Conservation (phyloP, 2,888 invertebrate species). For the Drosophila rellima region DNA sequence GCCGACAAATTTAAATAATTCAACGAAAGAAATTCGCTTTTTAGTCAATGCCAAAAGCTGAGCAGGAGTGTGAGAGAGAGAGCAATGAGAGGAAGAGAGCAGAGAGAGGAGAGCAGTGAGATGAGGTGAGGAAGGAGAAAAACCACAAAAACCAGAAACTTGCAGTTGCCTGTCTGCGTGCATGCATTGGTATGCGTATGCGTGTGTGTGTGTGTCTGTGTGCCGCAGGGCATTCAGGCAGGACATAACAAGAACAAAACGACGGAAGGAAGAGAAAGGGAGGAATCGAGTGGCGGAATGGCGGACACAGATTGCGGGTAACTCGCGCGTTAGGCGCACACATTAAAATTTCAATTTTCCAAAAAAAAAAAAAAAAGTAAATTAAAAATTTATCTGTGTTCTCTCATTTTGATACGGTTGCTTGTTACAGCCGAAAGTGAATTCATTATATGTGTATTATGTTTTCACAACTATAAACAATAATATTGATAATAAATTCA, state of each 20-base stretch:
- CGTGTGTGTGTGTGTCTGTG: constrained; percentile 1
- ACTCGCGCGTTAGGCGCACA: constrained; percentile 54
- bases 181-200: constrained; percentile 6
- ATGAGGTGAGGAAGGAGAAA: constrained; percentile 20
- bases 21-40: constrained; percentile 64
- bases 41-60: constrained; percentile 48
- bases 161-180: constrained; percentile 43
- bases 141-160: constrained; percentile 70
- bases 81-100: constrained; percentile 3
- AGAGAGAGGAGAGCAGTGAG: background rate
- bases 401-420: background rate
- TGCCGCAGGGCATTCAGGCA: constrained; percentile 32
- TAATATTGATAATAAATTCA: background rate
- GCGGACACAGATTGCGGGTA: constrained; percentile 34
- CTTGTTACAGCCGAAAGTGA: background rate
- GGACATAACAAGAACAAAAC: constrained; percentile 32
- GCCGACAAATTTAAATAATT: constrained; percentile 69
- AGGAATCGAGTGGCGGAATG: constrained; percentile 5
- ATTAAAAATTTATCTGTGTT: constrained; percentile 66
- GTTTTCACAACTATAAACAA: background rate
- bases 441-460: background rate
- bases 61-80: constrained; percentile 8
- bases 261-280: background rate
- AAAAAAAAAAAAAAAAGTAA: too few relatives aligned
- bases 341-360: constrained; percentile 73